These are phyloP conservation scores for Eonycteris spelaea DNA, from an alignment of 2,113 vertebrate species.

Conservation along the genomic window DNA sequence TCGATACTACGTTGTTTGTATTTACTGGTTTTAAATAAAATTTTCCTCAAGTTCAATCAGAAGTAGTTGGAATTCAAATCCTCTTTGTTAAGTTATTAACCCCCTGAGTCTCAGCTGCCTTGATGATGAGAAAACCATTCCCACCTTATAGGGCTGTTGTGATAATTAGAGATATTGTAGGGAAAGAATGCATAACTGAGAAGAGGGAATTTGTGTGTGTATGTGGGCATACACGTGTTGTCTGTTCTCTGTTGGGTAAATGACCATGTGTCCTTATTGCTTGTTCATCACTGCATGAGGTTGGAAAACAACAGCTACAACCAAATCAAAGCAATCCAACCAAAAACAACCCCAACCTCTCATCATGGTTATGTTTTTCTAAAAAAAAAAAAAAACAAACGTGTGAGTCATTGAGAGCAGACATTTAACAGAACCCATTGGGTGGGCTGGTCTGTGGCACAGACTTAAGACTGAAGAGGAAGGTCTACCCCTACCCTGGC, in stretches of 20 bases:
- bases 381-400: not conserved
- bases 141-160: not conserved
- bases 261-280: not conserved
- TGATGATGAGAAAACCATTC: not conserved
- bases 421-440: not conserved
- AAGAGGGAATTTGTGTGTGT: not conserved
- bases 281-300: not conserved
- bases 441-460: not conserved
- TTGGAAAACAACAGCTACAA: not conserved
- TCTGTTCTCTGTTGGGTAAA: not conserved
- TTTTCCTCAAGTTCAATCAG: not conserved
- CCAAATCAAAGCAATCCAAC: not conserved
- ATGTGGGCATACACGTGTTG: not conserved
- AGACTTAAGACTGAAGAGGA: not conserved
- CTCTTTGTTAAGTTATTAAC: not conserved
- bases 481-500: not conserved
- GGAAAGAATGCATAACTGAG: not conserved
- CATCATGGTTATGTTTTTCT: not conserved
- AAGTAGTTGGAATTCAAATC: conserved; percentile 12
- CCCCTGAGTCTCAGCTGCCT: not conserved
- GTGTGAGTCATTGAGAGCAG: not conserved
- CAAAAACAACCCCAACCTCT: not conserved
- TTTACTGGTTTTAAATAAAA: conserved; percentile 12
- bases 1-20: not conserved
- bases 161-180: not conserved